Percentiles rank a stretch among this genome's conserved stretches.
These are phyloP conservation scores for Melikaiella ostensackeni DNA, from an alignment of 2,888 invertebrate species.

Conservation along the genomic window DNA sequence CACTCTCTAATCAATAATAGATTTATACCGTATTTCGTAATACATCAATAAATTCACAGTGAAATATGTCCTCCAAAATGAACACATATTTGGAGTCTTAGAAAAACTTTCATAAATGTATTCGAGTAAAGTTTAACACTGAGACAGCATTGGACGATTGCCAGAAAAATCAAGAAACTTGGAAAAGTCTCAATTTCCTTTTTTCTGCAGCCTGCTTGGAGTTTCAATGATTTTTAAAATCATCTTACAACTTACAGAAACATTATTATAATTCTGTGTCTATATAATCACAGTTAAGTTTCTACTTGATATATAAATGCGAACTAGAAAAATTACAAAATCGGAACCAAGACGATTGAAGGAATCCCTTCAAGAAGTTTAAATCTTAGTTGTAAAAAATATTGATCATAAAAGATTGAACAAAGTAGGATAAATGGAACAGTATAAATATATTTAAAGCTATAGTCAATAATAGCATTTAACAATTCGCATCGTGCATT, in stretches of 20 bases:
- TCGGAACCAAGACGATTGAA: not conserved
- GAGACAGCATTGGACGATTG: not conserved
- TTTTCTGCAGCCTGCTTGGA: constrained; percentile 2
- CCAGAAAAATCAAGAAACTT: not conserved
- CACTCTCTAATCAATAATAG: not conserved
- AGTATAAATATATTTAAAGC: constrained; percentile 21
- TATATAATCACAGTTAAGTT: constrained; percentile 31
- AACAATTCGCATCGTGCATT: constrained; percentile 5
- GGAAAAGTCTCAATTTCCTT: not conserved
- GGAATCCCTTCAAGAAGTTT: not conserved
- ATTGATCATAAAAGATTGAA: not conserved
- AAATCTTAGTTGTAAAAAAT: not conserved
- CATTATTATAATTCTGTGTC: constrained; percentile 2
- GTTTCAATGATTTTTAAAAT: not conserved
- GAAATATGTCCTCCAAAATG: not conserved
- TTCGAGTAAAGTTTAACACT: not conserved
- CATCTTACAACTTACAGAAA: constrained; percentile 15
- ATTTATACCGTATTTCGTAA: not conserved
- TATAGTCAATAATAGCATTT: constrained; percentile 7
- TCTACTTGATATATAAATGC: constrained; percentile 7
- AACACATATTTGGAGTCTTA: not conserved
- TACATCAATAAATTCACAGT: not conserved
- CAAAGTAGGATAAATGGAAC: not conserved
- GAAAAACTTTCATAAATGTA: not conserved
- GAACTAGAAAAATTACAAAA: not conserved